Base-by-base conservation (phyloP, 2,888 invertebrate genomes). In the Neria commutata region DNA sequence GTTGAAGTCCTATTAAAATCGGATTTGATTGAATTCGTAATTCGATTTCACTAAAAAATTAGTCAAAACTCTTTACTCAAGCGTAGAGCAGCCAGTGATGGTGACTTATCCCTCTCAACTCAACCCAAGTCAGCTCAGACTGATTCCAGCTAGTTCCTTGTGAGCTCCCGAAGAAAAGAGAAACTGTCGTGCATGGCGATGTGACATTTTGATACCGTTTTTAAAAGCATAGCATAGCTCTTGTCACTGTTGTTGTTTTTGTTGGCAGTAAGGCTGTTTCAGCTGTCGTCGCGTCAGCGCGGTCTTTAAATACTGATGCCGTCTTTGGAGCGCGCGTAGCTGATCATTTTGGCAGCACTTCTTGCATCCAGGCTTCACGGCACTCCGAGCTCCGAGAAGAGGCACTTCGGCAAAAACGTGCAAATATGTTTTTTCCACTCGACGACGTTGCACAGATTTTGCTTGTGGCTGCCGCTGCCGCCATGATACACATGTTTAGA, bases 401-500 rank as follows among this genome's bases (percentile, higher is more conserved):
- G n/a, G n/a, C n/a, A n/a, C n/a, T n/a, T n/a, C n/a, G n/a, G 5
- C 3, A 42, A 42, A 19, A 42, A 42, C 42, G 42, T 42, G 42
- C 42, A 19, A 21, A 19, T 14, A 37, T 37, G 11, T 37, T 37
- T 37, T 37, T 37, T 37, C 14, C 37, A 37, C 11, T n/a, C 37
- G 4, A 14, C 37, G n/a, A 42, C 17, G 14, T 3, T 21, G 4
- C 3, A 37, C n/a, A 14, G 14, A 11, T 37, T 37, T 37, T n/a
- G 8, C n/a, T 29, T 25, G 48, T 47, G 45, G 23, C 42, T 14
- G 56, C 45, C 45, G 37, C 17, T 16, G 40, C 49, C 19, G 40
- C 16, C 33, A 34, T 74, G 77, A 76, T 77, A 78, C 78, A 77
- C 74, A 77, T 77, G 77, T 78, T 75, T 65, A 69, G 74, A 74